Base-by-base conservation (phyloP, 1,140 invertebrate species). In the Ctenoplectra terminalis region DNA sequence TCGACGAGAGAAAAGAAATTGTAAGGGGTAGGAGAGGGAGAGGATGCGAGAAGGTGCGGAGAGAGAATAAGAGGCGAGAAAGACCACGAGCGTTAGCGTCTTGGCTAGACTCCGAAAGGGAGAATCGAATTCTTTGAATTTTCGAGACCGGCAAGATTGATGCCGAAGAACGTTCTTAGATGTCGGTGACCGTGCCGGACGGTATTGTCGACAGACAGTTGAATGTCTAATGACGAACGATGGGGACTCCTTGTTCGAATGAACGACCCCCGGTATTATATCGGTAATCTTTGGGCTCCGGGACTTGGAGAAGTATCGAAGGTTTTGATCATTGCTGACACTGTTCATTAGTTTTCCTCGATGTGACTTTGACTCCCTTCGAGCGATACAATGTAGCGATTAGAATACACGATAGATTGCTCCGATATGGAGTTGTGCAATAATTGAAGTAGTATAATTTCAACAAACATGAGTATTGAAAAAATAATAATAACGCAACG, bases 121-220 rank as follows among this genome's bases (percentile, higher is more conserved):
- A 82, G 81, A 80, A 87, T 90, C 86, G 81, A 77, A 89, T 90
- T 90, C 88, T 90, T 91, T 88, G 87, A 89, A 90, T 90, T 87
- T 88, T 87, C 88, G 79, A 86, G 89, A 61, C 81, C 79, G 60
- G 63, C 15, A 90, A 89, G 87, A 90, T 89, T 88, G 87, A 90
- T 89, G 85, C 84, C 61, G 58, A 34, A 43, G 66, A 37, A 48
- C 79, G 63, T 69, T 82, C 85, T 82, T 81, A 54, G 79, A 87
- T 54, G 81, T 84, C 80, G 61, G 82, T 90, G 83, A 84, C 82
- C 80, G 43, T 11, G 73, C 31, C 26, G 48, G 26, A 46, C 13
- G 48, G 77, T 80, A 73, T 80, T 80, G 77, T 72, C 79, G 79
- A 81, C 79, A 76, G 79, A 81, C 79, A 76, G 79, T 81, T 37